Evolutionary conservation across 1,140 invertebrate species (phyloP).

Genomic region (Gonatopus flavifemur): DNA sequence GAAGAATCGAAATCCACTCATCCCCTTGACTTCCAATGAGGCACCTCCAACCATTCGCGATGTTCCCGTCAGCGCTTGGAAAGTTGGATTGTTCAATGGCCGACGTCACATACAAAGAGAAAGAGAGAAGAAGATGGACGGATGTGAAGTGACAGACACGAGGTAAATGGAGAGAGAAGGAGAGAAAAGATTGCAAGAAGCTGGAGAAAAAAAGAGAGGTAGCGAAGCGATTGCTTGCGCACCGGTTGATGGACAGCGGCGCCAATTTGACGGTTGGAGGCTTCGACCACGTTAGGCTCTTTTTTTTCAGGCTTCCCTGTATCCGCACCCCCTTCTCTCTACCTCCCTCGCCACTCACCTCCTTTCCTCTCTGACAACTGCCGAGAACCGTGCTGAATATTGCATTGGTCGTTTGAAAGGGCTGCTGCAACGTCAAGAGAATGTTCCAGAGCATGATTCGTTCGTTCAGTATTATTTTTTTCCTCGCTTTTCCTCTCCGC

Average conservation of each 20-base stretch:
- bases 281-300: constrained; percentile 37
- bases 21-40: not conserved
- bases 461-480: no score
- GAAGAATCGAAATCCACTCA: constrained; percentile 6
- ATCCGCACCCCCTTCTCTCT: constrained; percentile 12
- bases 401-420: constrained; percentile 55
- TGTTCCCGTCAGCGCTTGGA: constrained; percentile 17
- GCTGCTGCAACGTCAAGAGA: constrained; percentile 31
- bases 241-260: constrained; percentile 58
- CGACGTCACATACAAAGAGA: constrained; percentile 17
- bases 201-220: constrained; percentile 19
- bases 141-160: no score
- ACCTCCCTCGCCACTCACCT: not conserved
- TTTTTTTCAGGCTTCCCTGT: constrained; percentile 35
- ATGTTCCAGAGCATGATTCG: constrained; percentile 13
- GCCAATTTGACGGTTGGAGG: constrained; percentile 57
- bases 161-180: not conserved
- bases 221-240: constrained; percentile 35
- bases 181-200: constrained; percentile 8
- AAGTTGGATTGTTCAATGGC: constrained; percentile 25
- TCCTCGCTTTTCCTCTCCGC: no score
- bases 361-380: constrained; percentile 20
- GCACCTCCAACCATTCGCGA: constrained; percentile 14
- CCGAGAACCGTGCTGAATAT: constrained; percentile 53
- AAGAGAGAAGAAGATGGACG: constrained; percentile 17